These are phyloP conservation scores for Drosophila ananassae DNA, from an alignment of 1,140 invertebrate species.

Conservation along the genomic window DNA sequence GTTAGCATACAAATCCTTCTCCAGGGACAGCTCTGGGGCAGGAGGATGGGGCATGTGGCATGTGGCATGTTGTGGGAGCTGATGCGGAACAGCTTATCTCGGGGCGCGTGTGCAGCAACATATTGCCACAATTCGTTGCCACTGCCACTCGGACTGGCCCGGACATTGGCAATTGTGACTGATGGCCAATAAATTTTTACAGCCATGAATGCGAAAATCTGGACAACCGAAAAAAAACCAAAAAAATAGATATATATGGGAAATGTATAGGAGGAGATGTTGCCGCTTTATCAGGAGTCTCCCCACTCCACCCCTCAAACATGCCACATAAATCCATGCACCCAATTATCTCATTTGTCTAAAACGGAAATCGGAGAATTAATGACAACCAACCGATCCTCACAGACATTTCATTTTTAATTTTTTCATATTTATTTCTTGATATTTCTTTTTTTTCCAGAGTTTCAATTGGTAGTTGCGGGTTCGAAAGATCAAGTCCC, in stretches of 20 bases:
- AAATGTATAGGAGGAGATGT: slow-evolving; percentile 19
- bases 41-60: not conserved
- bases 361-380: slow-evolving; percentile 67
- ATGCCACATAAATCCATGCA: slow-evolving; percentile 67
- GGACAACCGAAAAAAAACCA: slow-evolving; percentile 30
- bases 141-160: slow-evolving; percentile 8
- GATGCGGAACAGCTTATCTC: slow-evolving; percentile 52
- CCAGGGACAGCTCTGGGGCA: not conserved
- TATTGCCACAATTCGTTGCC: slow-evolving; percentile 68
- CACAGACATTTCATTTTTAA: slow-evolving; percentile 75
- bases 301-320: not conserved
- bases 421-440: slow-evolving; percentile 28
- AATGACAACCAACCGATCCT: slow-evolving; percentile 26
- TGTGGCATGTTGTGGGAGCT: slow-evolving; percentile 8
- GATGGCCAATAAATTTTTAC: slow-evolving; percentile 80
- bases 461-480: slow-evolving; percentile 55
- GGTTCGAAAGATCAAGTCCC: slow-evolving; percentile 33
- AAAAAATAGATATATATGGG: slow-evolving; percentile 5
- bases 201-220: slow-evolving; percentile 52
- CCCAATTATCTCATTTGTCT: slow-evolving; percentile 83
- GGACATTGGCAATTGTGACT: slow-evolving; percentile 74
- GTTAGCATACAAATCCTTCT: slow-evolving; percentile 2
- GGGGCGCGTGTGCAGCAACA: slow-evolving; percentile 64
- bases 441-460: not conserved
- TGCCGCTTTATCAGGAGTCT: slow-evolving; percentile 25